Base-by-base conservation (phyloP, 2,113 vertebrate genomes). In the Anhinga anhinga region DNA sequence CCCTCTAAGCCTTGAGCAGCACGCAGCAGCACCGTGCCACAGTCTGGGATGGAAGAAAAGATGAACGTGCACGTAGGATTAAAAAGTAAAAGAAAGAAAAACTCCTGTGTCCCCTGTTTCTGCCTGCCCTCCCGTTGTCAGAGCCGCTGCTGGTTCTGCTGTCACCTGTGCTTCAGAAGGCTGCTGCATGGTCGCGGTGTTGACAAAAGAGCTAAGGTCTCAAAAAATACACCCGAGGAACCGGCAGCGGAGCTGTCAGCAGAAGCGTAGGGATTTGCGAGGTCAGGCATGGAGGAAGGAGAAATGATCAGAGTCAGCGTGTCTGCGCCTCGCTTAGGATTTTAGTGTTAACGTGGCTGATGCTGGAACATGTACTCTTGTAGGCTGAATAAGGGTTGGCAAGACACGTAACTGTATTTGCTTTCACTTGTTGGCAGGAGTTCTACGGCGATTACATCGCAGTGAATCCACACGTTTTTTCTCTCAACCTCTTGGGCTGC, bases 381-480 rank as follows among this genome's bases (percentile, higher is more conserved):
- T 13, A 25, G 62, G 26, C 59, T 45, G 49, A 10, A 36, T 17
- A 38, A n/a, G 22, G 58, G 45, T 23, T 78, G 74, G 30, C 86
- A 23, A 14, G 86, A 49, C 44, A 4, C 5, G 5, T 73, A 16
- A 93, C 83, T 63, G 4, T 83, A 8, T 61, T 89, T 74, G 38
- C 13, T 97, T 49, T 73, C 9, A 4, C 92, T 87, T 45, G 9
- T 83, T 97, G 96, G 62, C 97, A 99, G 99, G 99, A 99, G 97
- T 99, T 99, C 96, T 99, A 99, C 11, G 99, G 99, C 6, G 99
- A 99, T 92, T 99, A 99, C 97, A 99, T 99, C 6, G 99, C 99
- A 10, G 99, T 99, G 95, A 99, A 99, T 91, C 99, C 99, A n/a
- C 99, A 99, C 55, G 98, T 99, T 29, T 99, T 99, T 96, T 99